A percentile compares a stretch with the other conserved stretches of the same genome.
phyloP scores from a whole-genome alignment of 1,140 invertebrate species.

The Drosophila miranda region DNA sequence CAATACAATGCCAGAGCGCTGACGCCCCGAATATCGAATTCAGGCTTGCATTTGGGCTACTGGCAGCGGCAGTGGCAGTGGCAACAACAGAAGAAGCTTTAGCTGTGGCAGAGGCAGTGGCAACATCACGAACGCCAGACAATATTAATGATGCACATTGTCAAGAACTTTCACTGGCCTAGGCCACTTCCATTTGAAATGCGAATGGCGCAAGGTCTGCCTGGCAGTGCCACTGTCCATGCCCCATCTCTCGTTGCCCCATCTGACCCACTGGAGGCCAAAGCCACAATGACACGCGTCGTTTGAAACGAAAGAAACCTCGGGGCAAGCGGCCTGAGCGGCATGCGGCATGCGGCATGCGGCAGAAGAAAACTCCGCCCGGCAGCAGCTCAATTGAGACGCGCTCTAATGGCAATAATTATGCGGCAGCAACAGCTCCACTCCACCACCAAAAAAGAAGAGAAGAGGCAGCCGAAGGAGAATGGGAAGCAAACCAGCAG shows the following conservation, averaged over 20 bases:
- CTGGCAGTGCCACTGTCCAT: slow-evolving; percentile 21
- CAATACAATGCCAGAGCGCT: slow-evolving; percentile 37
- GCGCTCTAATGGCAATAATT: slow-evolving; percentile 78
- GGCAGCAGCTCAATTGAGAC: slow-evolving; percentile 65
- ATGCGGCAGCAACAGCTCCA: slow-evolving; percentile 61
- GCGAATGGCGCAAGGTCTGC: slow-evolving; percentile 50
- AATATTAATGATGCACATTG: slow-evolving; percentile 80
- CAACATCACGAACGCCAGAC: slow-evolving; percentile 58
- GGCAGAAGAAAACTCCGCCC: slow-evolving; percentile 13
- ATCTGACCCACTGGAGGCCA: slow-evolving; percentile 54
- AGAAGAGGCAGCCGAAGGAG: slow-evolving; percentile 1
- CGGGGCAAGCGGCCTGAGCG: background rate
- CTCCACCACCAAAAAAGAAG: slow-evolving; percentile 17
- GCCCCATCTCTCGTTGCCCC: background rate
- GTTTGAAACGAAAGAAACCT: slow-evolving; percentile 51
- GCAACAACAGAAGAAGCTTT: too few species aligned
- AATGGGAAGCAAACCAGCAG: too few species aligned
- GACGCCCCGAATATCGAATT: slow-evolving; percentile 62
- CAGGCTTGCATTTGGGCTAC: slow-evolving; percentile 52
- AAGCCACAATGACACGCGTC: slow-evolving; percentile 77
- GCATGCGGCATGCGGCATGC: background rate
- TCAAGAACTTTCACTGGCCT: slow-evolving; percentile 77
- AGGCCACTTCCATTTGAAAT: slow-evolving; percentile 72
- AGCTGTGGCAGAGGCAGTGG: background rate
- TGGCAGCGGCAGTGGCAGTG: background rate